Evolutionary conservation across 1,140 invertebrate species (phyloP).

Genomic region (Amyelois transitella): DNA sequence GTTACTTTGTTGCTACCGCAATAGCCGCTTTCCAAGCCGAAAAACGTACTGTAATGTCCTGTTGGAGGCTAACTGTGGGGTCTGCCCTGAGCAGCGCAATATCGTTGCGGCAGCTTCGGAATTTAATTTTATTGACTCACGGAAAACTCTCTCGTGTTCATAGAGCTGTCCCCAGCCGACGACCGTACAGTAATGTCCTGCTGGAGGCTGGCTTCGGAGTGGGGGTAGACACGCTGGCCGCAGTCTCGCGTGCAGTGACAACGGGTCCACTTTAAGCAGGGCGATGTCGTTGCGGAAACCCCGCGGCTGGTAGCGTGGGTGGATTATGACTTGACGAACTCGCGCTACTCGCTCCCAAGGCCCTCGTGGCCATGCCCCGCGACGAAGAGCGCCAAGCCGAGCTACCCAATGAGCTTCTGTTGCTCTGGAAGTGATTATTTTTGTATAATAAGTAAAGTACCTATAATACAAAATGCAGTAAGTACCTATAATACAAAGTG

Average conservation of each 20-base stretch:
- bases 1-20: too few species aligned
- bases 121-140: conserved; percentile 75
- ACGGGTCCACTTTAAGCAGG: conserved; percentile 78
- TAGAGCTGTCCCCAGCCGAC: conserved; percentile 89
- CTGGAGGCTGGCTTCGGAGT: conserved; percentile 72
- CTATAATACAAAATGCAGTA: not conserved
- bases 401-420: conserved; percentile 87
- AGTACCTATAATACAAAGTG: too few species aligned
- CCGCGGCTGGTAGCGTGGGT: conserved; percentile 84
- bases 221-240: conserved; percentile 82
- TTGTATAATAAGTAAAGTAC: not conserved
- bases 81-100: too few species aligned
- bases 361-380: conserved; percentile 82
- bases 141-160: conserved; percentile 86
- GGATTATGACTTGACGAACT: conserved; percentile 79
- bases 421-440: conserved; percentile 71
- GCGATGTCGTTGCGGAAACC: conserved; percentile 90
- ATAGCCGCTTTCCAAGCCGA: conserved; percentile 91
- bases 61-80: conserved; percentile 74
- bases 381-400: conserved; percentile 81
- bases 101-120: too few species aligned
- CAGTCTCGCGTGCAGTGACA: conserved; percentile 83
- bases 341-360: conserved; percentile 82
- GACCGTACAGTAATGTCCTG: conserved; percentile 83
- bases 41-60: conserved; percentile 82